A percentile compares a stretch with the other conserved stretches of the same genome.
Conservation (phyloP, 2,888 invertebrate genomes). For the Stenotaenia linearis region DNA sequence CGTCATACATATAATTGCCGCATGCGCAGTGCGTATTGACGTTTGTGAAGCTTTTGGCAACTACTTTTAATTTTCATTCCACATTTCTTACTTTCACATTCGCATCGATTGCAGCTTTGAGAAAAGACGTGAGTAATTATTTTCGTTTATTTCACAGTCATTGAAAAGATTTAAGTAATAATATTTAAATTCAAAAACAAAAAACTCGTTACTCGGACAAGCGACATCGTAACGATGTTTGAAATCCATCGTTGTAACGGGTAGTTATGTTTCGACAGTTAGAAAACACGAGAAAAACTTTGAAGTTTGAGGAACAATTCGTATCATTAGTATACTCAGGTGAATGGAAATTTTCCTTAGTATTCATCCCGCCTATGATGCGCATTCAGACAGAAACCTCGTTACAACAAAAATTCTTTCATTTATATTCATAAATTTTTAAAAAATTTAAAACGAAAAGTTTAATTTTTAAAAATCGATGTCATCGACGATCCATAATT, state of each 20-base stretch:
- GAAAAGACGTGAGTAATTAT: not conserved
- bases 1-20: not conserved
- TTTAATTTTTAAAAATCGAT: not conserved
- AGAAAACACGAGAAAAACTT: not conserved
- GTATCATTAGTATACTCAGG: not conserved
- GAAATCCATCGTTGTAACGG: too few relatives aligned
- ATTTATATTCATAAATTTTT: not conserved
- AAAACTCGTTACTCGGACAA: not conserved
- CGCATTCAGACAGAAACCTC: not conserved
- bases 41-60: constrained; percentile 1
- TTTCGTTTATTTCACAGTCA: not conserved
- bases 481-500: not conserved
- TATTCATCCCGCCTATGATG: not conserved
- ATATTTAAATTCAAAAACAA: not conserved
- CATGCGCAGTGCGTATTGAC: not conserved
- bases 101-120: not conserved
- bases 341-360: not conserved
- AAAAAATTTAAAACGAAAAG: not conserved
- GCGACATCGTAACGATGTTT: too few relatives aligned
- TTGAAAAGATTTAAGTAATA: too few relatives aligned
- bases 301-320: not conserved
- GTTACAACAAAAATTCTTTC: not conserved
- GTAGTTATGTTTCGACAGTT: too few relatives aligned
- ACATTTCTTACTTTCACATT: not conserved
- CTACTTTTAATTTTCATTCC: constrained; percentile 13